These are phyloP conservation scores for Tichodroma muraria DNA, from an alignment of 2,113 vertebrate species.

Conservation along the genomic window DNA sequence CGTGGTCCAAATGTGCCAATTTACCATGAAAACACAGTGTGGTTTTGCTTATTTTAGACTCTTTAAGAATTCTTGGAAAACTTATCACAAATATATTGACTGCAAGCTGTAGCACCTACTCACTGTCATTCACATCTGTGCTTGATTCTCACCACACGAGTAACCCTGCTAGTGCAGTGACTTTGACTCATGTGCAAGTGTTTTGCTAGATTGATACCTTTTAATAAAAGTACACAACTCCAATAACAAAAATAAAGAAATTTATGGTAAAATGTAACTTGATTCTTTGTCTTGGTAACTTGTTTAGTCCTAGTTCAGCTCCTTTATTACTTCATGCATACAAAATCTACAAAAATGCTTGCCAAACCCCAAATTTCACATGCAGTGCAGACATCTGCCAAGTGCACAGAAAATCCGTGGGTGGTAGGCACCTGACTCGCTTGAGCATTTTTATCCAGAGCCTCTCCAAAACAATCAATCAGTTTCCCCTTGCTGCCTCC, in stretches of 20 bases:
- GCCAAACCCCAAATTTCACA: not conserved
- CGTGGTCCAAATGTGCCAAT: not conserved
- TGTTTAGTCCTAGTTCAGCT: not conserved
- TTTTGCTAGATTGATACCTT: constrained; percentile 36
- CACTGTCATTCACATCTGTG: constrained; percentile 17
- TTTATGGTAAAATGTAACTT: constrained; percentile 37
- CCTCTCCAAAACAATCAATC: constrained; percentile 14
- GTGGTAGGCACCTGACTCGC: constrained; percentile 24
- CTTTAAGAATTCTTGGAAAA: not conserved
- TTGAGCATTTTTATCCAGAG: not conserved
- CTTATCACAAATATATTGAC: not conserved
- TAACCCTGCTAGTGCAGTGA: not conserved
- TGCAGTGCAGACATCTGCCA: not conserved
- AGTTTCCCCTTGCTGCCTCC: not conserved
- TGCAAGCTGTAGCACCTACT: constrained; percentile 24
- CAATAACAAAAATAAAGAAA: constrained; percentile 46
- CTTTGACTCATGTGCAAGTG: constrained; percentile 17
- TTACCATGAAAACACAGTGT: not conserved
- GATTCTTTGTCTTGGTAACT: not conserved
- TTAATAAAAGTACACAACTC: constrained; percentile 32
- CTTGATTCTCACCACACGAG: not conserved
- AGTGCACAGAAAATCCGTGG: not conserved
- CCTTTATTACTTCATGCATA: not conserved
- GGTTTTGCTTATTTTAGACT: constrained; percentile 1
- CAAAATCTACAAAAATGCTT: not conserved